These are phyloP conservation scores for Hymenopus coronatus DNA, from an alignment of 2,888 invertebrate genomes.

Conservation along the genomic window DNA sequence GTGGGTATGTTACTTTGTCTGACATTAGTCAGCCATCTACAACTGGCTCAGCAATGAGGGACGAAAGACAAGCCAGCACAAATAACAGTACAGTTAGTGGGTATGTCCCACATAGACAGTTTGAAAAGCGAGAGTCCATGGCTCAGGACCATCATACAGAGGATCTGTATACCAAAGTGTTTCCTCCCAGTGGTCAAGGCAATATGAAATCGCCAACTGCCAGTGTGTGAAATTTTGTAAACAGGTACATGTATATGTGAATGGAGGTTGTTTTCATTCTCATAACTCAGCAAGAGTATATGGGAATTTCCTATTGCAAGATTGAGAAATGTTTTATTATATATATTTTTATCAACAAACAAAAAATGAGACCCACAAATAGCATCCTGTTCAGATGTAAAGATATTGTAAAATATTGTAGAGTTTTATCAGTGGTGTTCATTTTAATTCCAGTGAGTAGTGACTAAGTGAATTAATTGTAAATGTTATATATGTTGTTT, in stretches of 20 bases:
- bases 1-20: constrained; percentile 42
- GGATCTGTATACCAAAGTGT: constrained; percentile 24
- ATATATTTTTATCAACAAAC: neutral
- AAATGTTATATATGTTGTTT: neutral
- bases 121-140: constrained; percentile 36
- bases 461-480: neutral
- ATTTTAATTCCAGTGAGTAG: neutral
- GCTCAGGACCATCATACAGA: constrained; percentile 1
- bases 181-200: constrained; percentile 22
- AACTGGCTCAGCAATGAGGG: neutral
- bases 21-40: constrained; percentile 26
- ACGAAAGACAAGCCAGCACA: neutral
- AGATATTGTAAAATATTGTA: neutral
- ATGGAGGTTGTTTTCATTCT: neutral
- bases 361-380: neutral
- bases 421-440: neutral
- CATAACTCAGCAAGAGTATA: neutral
- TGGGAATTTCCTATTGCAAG: neutral
- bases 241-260: neutral
- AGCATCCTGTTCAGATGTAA: neutral
- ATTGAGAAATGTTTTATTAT: neutral
- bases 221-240: constrained; percentile 2
- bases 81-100: constrained; percentile 33
- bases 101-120: constrained; percentile 44
- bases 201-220: constrained; percentile 18